A percentile compares a stretch with the other conserved stretches of the same genome.
phyloP scores from a whole-genome alignment of 2,888 invertebrate species.

The Hirtodrosophila duncani region DNA sequence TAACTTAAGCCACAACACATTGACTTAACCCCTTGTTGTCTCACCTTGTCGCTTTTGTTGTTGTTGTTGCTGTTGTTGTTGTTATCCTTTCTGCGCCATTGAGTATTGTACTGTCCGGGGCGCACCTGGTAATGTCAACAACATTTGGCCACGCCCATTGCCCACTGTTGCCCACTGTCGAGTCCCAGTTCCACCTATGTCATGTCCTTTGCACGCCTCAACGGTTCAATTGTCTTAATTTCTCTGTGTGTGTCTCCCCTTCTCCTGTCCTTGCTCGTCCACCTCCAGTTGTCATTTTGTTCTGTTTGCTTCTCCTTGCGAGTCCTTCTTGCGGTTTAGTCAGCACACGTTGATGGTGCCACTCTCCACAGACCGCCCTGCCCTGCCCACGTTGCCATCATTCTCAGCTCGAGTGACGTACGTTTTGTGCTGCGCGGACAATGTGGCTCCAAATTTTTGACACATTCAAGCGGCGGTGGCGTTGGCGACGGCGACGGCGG shows the following conservation, averaged over 20 bases:
- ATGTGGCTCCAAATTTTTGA: slow-evolving; percentile 78
- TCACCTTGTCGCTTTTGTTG: background rate
- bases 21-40: slow-evolving; percentile 9
- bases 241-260: slow-evolving; percentile 64
- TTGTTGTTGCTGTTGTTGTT: slow-evolving; percentile 14
- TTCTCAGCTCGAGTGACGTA: slow-evolving; percentile 44
- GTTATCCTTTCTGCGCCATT: slow-evolving; percentile 73
- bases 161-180: slow-evolving; percentile 16
- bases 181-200: slow-evolving; percentile 32
- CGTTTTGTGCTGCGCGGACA: slow-evolving; percentile 75
- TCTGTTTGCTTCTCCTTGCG: slow-evolving; percentile 17
- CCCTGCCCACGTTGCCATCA: slow-evolving; percentile 63
- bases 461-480: slow-evolving; percentile 73
- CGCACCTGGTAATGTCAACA: slow-evolving; percentile 74
- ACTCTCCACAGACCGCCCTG: no score
- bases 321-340: slow-evolving; percentile 35
- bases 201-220: slow-evolving; percentile 66
- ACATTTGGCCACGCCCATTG: slow-evolving; percentile 51
- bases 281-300: slow-evolving; percentile 25
- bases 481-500: slow-evolving; percentile 18
- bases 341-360: no score
- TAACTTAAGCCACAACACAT: slow-evolving; percentile 65
- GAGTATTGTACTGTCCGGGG: slow-evolving; percentile 48
- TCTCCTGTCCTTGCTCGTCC: slow-evolving; percentile 34
- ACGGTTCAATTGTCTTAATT: slow-evolving; percentile 73